Evolutionary conservation across 2,888 invertebrate genomes (phyloP).

Genomic region (Uropetala carovei): DNA sequence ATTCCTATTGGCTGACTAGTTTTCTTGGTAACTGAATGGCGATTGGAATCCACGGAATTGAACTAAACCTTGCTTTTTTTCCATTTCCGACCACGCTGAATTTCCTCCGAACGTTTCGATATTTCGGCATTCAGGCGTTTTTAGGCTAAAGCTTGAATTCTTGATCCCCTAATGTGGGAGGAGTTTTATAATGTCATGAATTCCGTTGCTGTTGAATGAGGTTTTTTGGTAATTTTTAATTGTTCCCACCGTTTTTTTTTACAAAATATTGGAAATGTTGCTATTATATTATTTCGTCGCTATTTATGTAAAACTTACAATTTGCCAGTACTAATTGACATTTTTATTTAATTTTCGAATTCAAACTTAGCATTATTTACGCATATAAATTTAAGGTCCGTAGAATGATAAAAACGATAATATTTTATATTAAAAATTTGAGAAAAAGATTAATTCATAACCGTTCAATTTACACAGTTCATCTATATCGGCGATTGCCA

Average conservation of each 20-base stretch:
- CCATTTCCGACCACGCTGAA: conserved; percentile 39
- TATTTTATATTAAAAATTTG: too few relatives aligned
- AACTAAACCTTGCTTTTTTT: conserved; percentile 40
- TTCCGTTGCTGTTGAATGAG: neutral
- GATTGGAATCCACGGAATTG: conserved; percentile 58
- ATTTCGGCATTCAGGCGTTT: neutral
- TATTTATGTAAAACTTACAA: too few relatives aligned
- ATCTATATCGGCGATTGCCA: too few relatives aligned
- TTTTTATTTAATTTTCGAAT: too few relatives aligned
- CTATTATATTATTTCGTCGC: too few relatives aligned
- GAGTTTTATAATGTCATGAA: neutral
- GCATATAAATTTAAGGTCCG: too few relatives aligned
- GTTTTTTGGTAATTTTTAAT: neutral
- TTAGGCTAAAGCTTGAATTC: neutral
- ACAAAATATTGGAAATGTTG: neutral
- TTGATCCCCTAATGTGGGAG: neutral
- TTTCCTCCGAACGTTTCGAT: conserved; percentile 11
- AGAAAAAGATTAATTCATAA: too few relatives aligned
- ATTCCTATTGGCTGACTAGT: conserved; percentile 59
- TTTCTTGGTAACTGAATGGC: conserved; percentile 39
- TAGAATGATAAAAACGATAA: too few relatives aligned
- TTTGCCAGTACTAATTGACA: too few relatives aligned
- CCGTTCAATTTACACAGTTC: too few relatives aligned
- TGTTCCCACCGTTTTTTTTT: neutral
- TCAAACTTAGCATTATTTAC: too few relatives aligned